Evolutionary conservation across 1,140 invertebrate genomes (phyloP).

Genomic region (Drosophila bocqueti): DNA sequence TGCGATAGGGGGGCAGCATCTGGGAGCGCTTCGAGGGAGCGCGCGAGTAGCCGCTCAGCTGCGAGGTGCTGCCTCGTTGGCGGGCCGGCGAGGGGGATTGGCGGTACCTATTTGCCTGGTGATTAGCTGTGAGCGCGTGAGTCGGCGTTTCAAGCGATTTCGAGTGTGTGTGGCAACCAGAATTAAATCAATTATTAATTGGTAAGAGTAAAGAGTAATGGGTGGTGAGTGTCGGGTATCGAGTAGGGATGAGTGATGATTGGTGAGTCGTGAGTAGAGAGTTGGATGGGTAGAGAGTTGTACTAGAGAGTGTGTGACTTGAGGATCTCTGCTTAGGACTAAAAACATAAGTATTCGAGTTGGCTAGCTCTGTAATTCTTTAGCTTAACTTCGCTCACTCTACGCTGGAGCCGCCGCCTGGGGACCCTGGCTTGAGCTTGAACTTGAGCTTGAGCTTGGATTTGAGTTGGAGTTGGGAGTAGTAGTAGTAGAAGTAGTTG

Average conservation of each 20-base stretch:
- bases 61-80: slow-evolving; percentile 86
- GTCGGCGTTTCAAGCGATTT: slow-evolving; percentile 71
- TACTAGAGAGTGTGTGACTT: slow-evolving; percentile 47
- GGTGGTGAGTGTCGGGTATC: slow-evolving; percentile 19
- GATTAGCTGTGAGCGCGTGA: slow-evolving; percentile 84
- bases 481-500: slow-evolving; percentile 61
- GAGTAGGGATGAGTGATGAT: slow-evolving; percentile 13
- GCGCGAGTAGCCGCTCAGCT: slow-evolving; percentile 80
- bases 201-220: slow-evolving; percentile 53
- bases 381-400: slow-evolving; percentile 40
- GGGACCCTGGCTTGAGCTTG: slow-evolving; percentile 24
- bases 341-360: slow-evolving; percentile 48
- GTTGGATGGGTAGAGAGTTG: slow-evolving; percentile 25
- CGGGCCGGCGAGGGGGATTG: slow-evolving; percentile 88
- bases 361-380: slow-evolving; percentile 40
- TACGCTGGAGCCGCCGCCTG: slow-evolving; percentile 42
- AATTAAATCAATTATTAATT: slow-evolving; percentile 72
- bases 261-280: slow-evolving; percentile 5
- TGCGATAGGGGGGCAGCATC: slow-evolving; percentile 74
- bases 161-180: slow-evolving; percentile 78
- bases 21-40: slow-evolving; percentile 65
- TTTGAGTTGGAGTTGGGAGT: slow-evolving; percentile 51
- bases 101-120: slow-evolving; percentile 85
- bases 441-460: slow-evolving; percentile 28
- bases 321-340: slow-evolving; percentile 50